Percentiles rank a stretch among this genome's conserved stretches.
phyloP scores from a whole-genome alignment of 2,797 vertebrate species.

The Rhodeus uyekii region DNA sequence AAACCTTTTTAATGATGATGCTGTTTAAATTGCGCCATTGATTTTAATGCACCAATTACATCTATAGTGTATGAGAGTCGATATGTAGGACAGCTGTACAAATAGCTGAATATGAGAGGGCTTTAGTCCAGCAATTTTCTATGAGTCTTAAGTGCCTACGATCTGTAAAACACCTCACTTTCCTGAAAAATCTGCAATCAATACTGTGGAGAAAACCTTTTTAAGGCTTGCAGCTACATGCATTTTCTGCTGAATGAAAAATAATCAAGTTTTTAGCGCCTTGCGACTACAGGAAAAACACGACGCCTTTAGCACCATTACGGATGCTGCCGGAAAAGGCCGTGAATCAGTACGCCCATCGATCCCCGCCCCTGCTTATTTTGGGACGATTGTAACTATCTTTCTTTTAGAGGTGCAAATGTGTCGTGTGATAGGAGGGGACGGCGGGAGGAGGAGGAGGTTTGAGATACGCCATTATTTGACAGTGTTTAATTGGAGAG shows the following conservation, averaged over 20 bases:
- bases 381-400: neutral
- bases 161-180: conserved; percentile 51
- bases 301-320: conserved; percentile 22
- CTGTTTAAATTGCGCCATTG: conserved; percentile 70
- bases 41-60: conserved; percentile 71
- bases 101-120: conserved; percentile 57
- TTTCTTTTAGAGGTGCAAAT: conserved; percentile 9
- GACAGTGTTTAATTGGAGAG: conserved; percentile 82
- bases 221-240: conserved; percentile 27
- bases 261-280: conserved; percentile 23
- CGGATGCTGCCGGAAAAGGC: conserved; percentile 37
- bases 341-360: conserved; percentile 57
- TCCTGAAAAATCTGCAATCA: conserved; percentile 48
- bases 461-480: conserved; percentile 72
- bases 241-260: conserved; percentile 28
- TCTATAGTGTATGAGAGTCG: conserved; percentile 68
- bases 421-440: conserved; percentile 64
- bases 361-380: conserved; percentile 33
- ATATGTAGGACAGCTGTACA: conserved; percentile 60
- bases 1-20: conserved; percentile 67
- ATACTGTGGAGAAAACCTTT: conserved; percentile 43
- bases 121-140: conserved; percentile 51
- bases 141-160: conserved; percentile 60
- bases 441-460: conserved; percentile 52
- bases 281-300: conserved; percentile 13